phyloP scores from a whole-genome alignment of 2,113 vertebrate species.

The Poeciliopsis turrubarensis region DNA sequence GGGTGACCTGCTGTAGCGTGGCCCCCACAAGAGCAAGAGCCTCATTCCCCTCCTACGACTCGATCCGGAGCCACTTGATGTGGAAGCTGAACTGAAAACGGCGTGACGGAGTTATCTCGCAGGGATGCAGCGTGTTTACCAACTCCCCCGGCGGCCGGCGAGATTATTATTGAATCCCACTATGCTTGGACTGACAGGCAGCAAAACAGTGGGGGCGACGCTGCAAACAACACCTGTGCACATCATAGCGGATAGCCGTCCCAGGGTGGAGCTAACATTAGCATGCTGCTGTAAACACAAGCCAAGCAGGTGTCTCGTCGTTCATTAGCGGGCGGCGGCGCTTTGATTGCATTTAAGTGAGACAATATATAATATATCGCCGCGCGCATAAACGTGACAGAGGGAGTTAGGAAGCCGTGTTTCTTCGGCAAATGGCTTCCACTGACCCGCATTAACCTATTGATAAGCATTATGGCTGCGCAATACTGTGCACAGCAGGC shows the following conservation, averaged over 20 bases:
- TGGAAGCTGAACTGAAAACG: slow-evolving; percentile 8
- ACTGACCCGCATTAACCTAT: slow-evolving; percentile 21
- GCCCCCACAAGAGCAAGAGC: too few relatives aligned
- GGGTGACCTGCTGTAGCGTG: too few relatives aligned
- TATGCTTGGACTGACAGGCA: slow-evolving; percentile 32
- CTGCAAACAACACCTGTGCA: slow-evolving; percentile 67
- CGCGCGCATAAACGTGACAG: not conserved
- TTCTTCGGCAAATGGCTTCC: slow-evolving; percentile 7
- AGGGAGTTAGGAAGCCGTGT: slow-evolving; percentile 2
- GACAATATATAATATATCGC: slow-evolving; percentile 12
- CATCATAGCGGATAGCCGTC: slow-evolving; percentile 44
- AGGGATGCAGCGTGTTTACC: slow-evolving; percentile 41
- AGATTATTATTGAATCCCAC: slow-evolving; percentile 56
- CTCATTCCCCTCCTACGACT: not conserved
- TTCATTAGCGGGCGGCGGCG: slow-evolving; percentile 12
- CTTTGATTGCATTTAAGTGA: slow-evolving; percentile 33
- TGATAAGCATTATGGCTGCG: not conserved
- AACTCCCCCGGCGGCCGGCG: slow-evolving; percentile 3
- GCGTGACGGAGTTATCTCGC: slow-evolving; percentile 23
- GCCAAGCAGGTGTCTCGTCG: slow-evolving; percentile 52
- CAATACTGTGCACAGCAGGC: not conserved
- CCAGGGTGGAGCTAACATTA: slow-evolving; percentile 57
- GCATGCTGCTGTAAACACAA: slow-evolving; percentile 45
- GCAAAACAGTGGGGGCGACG: slow-evolving; percentile 20
- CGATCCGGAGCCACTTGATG: not conserved